Percentiles rank a stretch among this genome's conserved stretches.
Evolutionary conservation across 1,140 invertebrate genomes (phyloP).

Genomic region (Drosophila gunungcola): DNA sequence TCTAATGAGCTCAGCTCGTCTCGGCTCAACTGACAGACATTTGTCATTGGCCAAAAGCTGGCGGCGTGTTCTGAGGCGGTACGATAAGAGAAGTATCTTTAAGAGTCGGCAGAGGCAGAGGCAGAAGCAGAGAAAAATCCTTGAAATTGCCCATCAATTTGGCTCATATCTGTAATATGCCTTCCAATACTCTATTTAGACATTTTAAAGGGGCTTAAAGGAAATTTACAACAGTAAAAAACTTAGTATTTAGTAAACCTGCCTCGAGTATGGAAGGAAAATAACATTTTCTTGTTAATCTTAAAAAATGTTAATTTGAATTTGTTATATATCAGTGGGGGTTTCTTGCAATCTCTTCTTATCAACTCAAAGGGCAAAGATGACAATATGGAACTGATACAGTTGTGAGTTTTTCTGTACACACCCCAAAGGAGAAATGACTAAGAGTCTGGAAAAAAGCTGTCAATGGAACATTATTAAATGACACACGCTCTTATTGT

Average conservation of each 20-base stretch:
- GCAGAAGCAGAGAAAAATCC: conserved; percentile 4
- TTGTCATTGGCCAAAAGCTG: conserved; percentile 60
- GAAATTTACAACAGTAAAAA: too few species aligned
- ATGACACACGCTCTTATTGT: conserved; percentile 1
- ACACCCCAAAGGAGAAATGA: background rate
- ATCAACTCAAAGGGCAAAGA: too few species aligned
- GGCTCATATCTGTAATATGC: background rate
- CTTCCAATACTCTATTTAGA: too few species aligned
- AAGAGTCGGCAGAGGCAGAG: conserved; percentile 1
- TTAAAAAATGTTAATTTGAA: too few species aligned
- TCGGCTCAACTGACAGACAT: conserved; percentile 65
- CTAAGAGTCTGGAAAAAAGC: background rate
- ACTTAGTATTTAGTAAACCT: too few species aligned
- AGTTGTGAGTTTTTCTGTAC: background rate
- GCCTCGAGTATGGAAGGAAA: too few species aligned
- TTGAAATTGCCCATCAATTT: conserved; percentile 24
- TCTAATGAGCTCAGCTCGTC: conserved; percentile 68
- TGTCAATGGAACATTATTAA: conserved; percentile 19
- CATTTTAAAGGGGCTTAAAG: too few species aligned
- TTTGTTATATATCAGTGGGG: too few species aligned
- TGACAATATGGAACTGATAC: background rate
- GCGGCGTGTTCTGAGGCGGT: conserved; percentile 43
- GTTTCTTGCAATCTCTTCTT: too few species aligned
- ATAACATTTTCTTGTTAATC: too few species aligned
- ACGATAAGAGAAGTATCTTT: conserved; percentile 48